phyloP scores from a whole-genome alignment of 2,888 invertebrate species.

The Apotomis betuletana region DNA sequence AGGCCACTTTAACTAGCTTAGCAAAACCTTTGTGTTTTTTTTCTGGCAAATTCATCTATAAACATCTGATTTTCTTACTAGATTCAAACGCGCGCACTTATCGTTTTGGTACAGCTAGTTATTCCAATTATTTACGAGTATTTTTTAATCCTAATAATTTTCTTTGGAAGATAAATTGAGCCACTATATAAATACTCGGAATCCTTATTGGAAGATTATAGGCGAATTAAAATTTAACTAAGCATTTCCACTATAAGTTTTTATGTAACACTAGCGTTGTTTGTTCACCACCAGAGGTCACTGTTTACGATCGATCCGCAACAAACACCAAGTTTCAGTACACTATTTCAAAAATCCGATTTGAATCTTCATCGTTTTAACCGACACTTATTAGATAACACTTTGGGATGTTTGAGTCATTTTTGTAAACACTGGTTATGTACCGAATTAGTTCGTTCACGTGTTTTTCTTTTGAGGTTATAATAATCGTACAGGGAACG shows the following conservation, averaged over 20 bases:
- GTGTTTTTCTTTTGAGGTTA: conserved; percentile 60
- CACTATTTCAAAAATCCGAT: conserved; percentile 53
- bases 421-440: conserved; percentile 41
- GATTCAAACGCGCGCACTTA: neutral
- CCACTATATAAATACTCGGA: conserved; percentile 42
- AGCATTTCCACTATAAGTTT: conserved; percentile 47
- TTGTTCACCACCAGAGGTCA: conserved; percentile 65
- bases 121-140: conserved; percentile 22
- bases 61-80: conserved; percentile 11
- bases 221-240: conserved; percentile 27
- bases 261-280: conserved; percentile 44
- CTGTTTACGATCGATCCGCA: conserved; percentile 65
- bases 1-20: conserved; percentile 33
- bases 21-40: conserved; percentile 35
- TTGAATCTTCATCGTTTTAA: conserved; percentile 48
- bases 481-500: conserved; percentile 59
- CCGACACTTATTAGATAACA: conserved; percentile 44
- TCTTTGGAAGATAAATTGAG: conserved; percentile 41
- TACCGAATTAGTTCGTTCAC: conserved; percentile 47
- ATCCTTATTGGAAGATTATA: conserved; percentile 59
- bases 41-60: conserved; percentile 14
- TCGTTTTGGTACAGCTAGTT: neutral
- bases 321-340: conserved; percentile 43
- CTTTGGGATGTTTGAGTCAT: conserved; percentile 41
- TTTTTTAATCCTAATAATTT: conserved; percentile 23